phyloP scores from a whole-genome alignment of 1,140 invertebrate genomes.

The Lepidotrigona ventralis region DNA sequence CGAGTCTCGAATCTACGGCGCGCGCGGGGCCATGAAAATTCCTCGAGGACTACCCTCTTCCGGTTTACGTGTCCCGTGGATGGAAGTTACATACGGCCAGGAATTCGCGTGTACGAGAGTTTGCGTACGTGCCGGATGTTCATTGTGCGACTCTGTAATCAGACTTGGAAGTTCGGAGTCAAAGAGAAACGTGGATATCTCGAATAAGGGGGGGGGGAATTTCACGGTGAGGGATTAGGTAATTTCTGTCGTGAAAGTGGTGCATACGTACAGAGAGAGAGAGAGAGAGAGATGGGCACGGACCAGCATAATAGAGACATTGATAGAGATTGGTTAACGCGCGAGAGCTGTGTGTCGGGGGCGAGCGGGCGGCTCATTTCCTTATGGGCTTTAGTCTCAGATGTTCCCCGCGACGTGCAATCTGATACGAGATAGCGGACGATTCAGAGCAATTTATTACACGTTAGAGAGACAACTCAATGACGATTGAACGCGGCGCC shows the following conservation, averaged over 20 bases:
- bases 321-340: conserved; percentile 56
- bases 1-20: neutral
- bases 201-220: neutral
- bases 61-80: no score
- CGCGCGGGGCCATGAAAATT: neutral
- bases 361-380: conserved; percentile 45
- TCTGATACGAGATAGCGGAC: neutral
- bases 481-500: neutral
- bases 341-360: conserved; percentile 23
- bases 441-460: conserved; percentile 28
- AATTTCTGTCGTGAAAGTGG: conserved; percentile 55
- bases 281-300: neutral
- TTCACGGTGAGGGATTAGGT: conserved; percentile 54
- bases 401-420: neutral
- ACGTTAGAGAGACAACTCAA: neutral
- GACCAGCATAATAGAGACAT: conserved; percentile 38
- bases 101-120: neutral
- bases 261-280: conserved; percentile 1
- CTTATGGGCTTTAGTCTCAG: conserved; percentile 39
- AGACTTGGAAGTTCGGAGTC: conserved; percentile 3
- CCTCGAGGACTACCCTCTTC: no score
- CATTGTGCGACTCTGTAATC: conserved; percentile 4
- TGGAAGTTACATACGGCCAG: neutral
- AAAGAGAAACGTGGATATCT: neutral
- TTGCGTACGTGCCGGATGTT: conserved; percentile 7